phyloP scores from a whole-genome alignment of 2,113 vertebrate genomes.

The Cygnus buccinator region DNA sequence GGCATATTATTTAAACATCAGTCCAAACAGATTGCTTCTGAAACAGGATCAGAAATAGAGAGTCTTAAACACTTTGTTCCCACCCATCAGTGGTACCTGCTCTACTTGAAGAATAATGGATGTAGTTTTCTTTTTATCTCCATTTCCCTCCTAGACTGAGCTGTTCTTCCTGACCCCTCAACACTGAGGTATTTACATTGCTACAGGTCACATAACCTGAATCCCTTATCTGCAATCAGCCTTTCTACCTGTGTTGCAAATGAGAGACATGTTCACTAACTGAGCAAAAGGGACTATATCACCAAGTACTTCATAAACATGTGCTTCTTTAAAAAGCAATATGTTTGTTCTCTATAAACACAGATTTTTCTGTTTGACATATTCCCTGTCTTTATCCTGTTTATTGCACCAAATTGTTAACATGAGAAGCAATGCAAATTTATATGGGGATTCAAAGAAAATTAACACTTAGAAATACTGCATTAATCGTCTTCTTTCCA shows the following conservation, averaged over 20 bases:
- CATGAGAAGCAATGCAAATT: neutral
- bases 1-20: neutral
- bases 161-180: neutral
- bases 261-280: neutral
- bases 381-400: neutral
- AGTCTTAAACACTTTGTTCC: neutral
- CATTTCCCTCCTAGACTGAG: neutral
- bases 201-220: neutral
- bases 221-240: neutral
- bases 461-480: neutral
- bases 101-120: neutral
- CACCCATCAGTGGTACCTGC: fast-evolving
- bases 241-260: neutral
- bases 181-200: neutral
- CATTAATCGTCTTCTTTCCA: neutral
- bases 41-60: neutral
- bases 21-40: neutral
- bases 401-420: neutral
- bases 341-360: neutral
- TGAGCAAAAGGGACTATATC: neutral
- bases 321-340: neutral
- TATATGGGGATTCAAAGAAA: neutral
- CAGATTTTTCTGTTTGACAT: neutral
- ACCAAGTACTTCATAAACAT: neutral
- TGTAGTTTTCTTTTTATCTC: neutral